These are phyloP conservation scores for Branchinecta sandiegonensis DNA, from an alignment of 2,888 invertebrate genomes.

Conservation along the genomic window DNA sequence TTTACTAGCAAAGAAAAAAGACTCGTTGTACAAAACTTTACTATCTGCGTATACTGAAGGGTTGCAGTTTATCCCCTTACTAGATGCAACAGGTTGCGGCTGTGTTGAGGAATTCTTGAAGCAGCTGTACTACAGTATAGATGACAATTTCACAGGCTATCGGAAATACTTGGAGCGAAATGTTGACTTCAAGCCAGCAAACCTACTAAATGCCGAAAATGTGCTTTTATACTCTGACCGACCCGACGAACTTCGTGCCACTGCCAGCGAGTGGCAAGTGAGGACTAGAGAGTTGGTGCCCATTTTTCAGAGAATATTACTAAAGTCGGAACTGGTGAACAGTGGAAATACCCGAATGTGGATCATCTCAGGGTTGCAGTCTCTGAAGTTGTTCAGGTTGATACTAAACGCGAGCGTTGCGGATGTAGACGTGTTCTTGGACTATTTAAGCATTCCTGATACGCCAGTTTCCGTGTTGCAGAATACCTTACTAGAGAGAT, in stretches of 20 bases:
- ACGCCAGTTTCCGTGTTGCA: too few relatives aligned
- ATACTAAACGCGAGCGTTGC: not conserved
- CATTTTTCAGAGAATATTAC: not conserved
- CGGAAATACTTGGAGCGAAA: not conserved
- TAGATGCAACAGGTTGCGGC: not conserved
- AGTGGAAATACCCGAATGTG: not conserved
- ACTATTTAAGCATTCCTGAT: not conserved
- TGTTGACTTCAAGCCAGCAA: not conserved
- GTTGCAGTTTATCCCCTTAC: not conserved
- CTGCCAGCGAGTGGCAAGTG: not conserved
- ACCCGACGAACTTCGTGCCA: not conserved
- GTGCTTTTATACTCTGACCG: not conserved
- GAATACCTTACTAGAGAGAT: too few relatives aligned
- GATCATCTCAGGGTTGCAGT: not conserved
- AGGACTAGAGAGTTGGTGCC: not conserved
- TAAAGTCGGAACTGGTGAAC: not conserved
- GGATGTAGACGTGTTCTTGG: not conserved
- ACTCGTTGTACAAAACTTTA: not conserved
- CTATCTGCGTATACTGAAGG: not conserved
- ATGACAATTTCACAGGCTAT: not conserved
- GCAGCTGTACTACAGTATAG: conserved; percentile 6
- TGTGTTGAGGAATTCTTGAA: not conserved
- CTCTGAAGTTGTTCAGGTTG: not conserved
- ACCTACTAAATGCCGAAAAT: not conserved
- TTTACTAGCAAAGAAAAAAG: not conserved